Conservation (phyloP, 2,797 vertebrate species). For the Pyrrhura leucotis region DNA sequence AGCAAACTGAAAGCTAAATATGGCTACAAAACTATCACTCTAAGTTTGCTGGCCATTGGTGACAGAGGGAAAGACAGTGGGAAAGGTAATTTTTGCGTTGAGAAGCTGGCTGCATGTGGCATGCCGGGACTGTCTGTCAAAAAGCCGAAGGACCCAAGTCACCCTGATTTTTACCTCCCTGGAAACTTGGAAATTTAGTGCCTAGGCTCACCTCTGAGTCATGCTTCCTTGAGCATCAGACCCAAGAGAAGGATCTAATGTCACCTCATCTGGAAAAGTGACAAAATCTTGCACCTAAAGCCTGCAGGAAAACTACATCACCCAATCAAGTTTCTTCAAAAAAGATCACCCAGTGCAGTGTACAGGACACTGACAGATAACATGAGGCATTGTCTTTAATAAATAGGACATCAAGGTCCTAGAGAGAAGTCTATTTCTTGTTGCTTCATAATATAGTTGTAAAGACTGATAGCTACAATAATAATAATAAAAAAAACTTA, state of each 20-base stretch:
- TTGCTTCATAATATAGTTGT: background rate
- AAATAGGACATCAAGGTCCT: background rate
- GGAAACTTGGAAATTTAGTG: background rate
- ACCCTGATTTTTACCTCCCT: background rate
- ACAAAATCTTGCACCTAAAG: background rate
- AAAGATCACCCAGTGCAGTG: background rate
- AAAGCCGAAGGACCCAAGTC: background rate
- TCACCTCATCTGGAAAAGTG: background rate
- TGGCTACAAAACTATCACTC: background rate
- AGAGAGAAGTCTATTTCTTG: background rate
- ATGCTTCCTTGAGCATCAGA: background rate
- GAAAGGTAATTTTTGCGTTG: background rate
- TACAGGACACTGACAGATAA: background rate
- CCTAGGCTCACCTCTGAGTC: background rate
- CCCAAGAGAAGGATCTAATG: background rate
- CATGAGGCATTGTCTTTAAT: background rate
- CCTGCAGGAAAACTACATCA: background rate
- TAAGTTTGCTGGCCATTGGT: background rate
- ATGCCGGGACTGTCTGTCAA: background rate
- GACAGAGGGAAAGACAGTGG: background rate
- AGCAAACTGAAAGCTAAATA: background rate
- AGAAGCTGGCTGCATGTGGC: background rate
- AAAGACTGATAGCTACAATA: background rate
- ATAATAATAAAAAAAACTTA: constrained; percentile 5
- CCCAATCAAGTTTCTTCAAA: background rate